A percentile compares a stretch with the other conserved stretches of the same genome.
Conservation (phyloP, 2,888 invertebrate genomes). For the Acrobasis repandana region DNA sequence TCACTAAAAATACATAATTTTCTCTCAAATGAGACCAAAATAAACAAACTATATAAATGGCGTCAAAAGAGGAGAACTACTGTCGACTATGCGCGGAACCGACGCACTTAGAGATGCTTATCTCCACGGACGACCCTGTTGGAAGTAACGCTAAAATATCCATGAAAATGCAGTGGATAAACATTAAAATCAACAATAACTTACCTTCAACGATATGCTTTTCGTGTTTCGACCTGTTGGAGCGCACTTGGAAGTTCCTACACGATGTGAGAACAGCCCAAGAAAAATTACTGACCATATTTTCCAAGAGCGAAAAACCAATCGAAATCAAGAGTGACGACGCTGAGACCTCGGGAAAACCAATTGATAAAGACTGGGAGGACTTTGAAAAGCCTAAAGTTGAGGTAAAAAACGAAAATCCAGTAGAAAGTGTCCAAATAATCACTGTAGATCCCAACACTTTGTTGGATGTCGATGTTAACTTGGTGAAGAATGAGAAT, state of each 20-base stretch:
- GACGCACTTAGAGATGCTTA: slow-evolving; percentile 58
- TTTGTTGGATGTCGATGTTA: slow-evolving; percentile 40
- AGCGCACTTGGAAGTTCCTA: slow-evolving; percentile 70
- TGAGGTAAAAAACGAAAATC: slow-evolving; percentile 56
- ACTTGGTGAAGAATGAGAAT: slow-evolving; percentile 52
- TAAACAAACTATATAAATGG: slow-evolving; percentile 45
- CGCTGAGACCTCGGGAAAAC: slow-evolving; percentile 47
- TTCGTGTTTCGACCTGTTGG: slow-evolving; percentile 70
- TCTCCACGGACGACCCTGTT: slow-evolving; percentile 64
- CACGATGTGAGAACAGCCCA: slow-evolving; percentile 66
- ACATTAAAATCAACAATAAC: slow-evolving; percentile 58
- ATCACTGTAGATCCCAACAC: slow-evolving; percentile 44
- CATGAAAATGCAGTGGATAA: slow-evolving; percentile 72
- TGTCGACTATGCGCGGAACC: slow-evolving; percentile 74
- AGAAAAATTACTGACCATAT: slow-evolving; percentile 53
- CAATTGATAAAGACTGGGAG: slow-evolving; percentile 65
- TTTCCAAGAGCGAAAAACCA: background rate
- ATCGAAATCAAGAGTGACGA: slow-evolving; percentile 34
- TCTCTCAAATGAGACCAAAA: slow-evolving; percentile 25
- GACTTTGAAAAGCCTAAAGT: slow-evolving; percentile 54
- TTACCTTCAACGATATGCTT: slow-evolving; percentile 72
- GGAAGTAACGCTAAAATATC: slow-evolving; percentile 61
- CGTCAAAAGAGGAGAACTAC: slow-evolving; percentile 55
- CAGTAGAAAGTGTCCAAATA: slow-evolving; percentile 37
- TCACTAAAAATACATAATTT: slow-evolving; percentile 18